A percentile compares a stretch with the other conserved stretches of the same genome.
phyloP scores from a whole-genome alignment of 2,888 invertebrate species.

The Caenorhabditis panamensis region DNA sequence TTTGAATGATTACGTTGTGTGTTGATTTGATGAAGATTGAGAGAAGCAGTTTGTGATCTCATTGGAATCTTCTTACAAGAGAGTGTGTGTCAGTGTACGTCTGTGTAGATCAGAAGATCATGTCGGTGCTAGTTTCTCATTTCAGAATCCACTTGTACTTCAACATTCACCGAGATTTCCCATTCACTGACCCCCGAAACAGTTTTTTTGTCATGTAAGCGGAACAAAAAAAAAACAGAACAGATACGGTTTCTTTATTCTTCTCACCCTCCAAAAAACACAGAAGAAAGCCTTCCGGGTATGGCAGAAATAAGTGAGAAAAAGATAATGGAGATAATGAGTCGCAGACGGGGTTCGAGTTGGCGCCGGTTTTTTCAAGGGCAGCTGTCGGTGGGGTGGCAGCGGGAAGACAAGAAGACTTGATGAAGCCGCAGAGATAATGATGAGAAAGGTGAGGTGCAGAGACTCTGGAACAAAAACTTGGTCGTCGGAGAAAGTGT shows the following conservation, averaged over 20 bases:
- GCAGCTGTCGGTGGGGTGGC: slow-evolving; percentile 46
- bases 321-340: slow-evolving; percentile 56
- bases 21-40: too few species aligned
- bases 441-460: slow-evolving; percentile 27
- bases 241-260: slow-evolving; percentile 31
- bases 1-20: too few species aligned
- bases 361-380: slow-evolving; percentile 64
- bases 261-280: slow-evolving; percentile 30
- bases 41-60: too few species aligned
- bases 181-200: neutral
- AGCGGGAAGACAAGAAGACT: slow-evolving; percentile 17
- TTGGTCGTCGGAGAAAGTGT: slow-evolving; percentile 46
- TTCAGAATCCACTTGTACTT: too few species aligned
- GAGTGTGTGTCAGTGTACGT: too few species aligned
- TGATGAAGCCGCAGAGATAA: slow-evolving; percentile 45
- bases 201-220: neutral
- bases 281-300: slow-evolving; percentile 37
- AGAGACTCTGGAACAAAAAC: slow-evolving; percentile 42
- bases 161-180: too few species aligned
- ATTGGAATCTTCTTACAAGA: too few species aligned
- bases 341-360: slow-evolving; percentile 56
- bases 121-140: neutral
- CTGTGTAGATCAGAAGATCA: too few species aligned
- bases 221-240: slow-evolving; percentile 43
- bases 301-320: slow-evolving; percentile 29